These are phyloP conservation scores for Malacosoma neustria DNA, from an alignment of 2,888 invertebrate genomes.

Conservation along the genomic window DNA sequence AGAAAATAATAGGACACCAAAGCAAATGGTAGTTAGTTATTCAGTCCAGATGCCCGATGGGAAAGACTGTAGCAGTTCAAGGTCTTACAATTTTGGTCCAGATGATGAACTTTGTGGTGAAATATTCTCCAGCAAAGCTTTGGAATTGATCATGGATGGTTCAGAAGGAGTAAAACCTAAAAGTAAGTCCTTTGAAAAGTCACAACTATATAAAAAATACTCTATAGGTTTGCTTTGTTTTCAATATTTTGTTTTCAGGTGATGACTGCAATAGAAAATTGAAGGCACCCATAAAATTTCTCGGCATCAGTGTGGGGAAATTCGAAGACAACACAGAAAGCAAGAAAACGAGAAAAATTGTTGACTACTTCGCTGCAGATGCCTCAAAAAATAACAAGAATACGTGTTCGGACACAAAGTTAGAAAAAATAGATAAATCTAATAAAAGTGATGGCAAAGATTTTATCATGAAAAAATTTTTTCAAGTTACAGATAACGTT, in stretches of 20 bases:
- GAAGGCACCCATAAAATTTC: slow-evolving; percentile 76
- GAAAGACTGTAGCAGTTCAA: slow-evolving; percentile 77
- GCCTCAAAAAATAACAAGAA: slow-evolving; percentile 29
- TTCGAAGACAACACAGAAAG: slow-evolving; percentile 76
- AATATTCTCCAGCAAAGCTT: slow-evolving; percentile 78
- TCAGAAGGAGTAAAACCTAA: slow-evolving; percentile 50
- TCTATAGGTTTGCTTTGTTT: no score
- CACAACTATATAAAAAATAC: no score
- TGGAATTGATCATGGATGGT: slow-evolving; percentile 80
- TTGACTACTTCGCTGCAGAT: slow-evolving; percentile 72
- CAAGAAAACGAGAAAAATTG: slow-evolving; percentile 72
- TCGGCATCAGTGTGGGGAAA: slow-evolving; percentile 87
- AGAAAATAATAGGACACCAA: slow-evolving; percentile 88
- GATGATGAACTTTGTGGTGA: slow-evolving; percentile 79
- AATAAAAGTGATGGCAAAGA: slow-evolving; percentile 34
- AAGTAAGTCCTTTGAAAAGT: no score
- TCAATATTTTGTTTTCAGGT: slow-evolving; percentile 34
- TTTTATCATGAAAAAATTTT: slow-evolving; percentile 33
- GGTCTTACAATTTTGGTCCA: slow-evolving; percentile 73
- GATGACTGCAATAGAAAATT: slow-evolving; percentile 44
- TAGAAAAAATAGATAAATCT: slow-evolving; percentile 5
- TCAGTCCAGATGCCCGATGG: slow-evolving; percentile 69
- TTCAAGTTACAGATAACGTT: slow-evolving; percentile 14
- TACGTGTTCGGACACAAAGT: background rate
- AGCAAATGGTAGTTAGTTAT: slow-evolving; percentile 85